Evolutionary conservation across 2,888 invertebrate genomes (phyloP).

Genomic region (Epinotia bilunana): DNA sequence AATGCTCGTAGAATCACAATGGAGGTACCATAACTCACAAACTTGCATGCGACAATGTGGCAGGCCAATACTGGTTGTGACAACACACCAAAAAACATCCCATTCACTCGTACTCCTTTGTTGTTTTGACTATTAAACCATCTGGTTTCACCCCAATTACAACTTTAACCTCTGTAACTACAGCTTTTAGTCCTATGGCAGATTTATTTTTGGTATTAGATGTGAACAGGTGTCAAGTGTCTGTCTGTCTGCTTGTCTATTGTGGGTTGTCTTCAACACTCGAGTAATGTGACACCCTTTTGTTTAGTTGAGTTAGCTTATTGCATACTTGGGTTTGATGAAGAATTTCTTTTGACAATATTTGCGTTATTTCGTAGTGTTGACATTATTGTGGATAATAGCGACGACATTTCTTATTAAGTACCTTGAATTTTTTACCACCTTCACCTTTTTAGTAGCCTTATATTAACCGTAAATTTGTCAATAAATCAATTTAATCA

Average conservation of each 20-base stretch:
- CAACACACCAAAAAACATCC: slow-evolving; percentile 44
- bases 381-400: not conserved
- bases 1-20: slow-evolving; percentile 41
- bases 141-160: slow-evolving; percentile 14
- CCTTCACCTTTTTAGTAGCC: too few relatives aligned
- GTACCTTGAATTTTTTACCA: too few relatives aligned
- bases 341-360: slow-evolving; percentile 35
- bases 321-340: slow-evolving; percentile 35
- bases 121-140: slow-evolving; percentile 32
- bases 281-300: slow-evolving; percentile 44
- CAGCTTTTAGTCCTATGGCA: slow-evolving; percentile 17
- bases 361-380: slow-evolving; percentile 26
- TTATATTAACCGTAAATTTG: too few relatives aligned
- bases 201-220: slow-evolving; percentile 29
- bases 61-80: slow-evolving; percentile 41
- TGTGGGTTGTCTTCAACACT: slow-evolving; percentile 43
- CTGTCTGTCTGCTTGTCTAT: slow-evolving; percentile 43
- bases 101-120: slow-evolving; percentile 40
- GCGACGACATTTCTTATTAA: too few relatives aligned
- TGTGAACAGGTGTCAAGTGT: slow-evolving; percentile 44
- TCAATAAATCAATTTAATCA: not conserved
- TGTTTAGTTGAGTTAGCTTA: slow-evolving; percentile 40
- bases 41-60: slow-evolving; percentile 37
- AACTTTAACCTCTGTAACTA: slow-evolving; percentile 28
- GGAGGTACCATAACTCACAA: slow-evolving; percentile 34